Percentiles rank a stretch among this genome's conserved stretches.
These are phyloP conservation scores for Amyelois transitella DNA, from an alignment of 1,140 invertebrate species.

Conservation along the genomic window DNA sequence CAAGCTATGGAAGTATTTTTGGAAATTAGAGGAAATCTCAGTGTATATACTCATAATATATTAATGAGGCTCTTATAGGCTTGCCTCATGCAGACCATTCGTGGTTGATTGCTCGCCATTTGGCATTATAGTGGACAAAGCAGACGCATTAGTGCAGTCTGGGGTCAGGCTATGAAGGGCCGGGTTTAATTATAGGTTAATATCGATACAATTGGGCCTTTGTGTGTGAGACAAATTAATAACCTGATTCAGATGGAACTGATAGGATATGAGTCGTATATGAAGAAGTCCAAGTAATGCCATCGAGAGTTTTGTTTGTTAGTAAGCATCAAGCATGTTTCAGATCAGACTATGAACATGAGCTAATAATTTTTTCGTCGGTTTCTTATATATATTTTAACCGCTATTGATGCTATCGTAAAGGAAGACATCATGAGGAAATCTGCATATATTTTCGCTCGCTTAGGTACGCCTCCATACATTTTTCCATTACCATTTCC, in stretches of 20 bases:
- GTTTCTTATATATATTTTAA: neutral
- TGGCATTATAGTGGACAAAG: neutral
- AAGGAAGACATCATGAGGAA: neutral
- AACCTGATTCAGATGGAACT: neutral
- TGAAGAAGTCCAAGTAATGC: too few relatives aligned
- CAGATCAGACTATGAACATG: too few relatives aligned
- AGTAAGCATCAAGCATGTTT: too few relatives aligned
- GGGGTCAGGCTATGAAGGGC: neutral
- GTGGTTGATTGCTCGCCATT: neutral
- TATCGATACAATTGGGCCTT: neutral
- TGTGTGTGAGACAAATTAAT: neutral
- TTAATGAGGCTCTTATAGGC: neutral
- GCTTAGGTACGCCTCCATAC: too few relatives aligned
- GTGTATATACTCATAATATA: too few relatives aligned
- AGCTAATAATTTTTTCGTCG: neutral
- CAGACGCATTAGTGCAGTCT: neutral
- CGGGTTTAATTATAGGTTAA: neutral
- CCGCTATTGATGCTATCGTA: neutral
- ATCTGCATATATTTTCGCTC: too few relatives aligned
- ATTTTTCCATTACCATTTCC: too few relatives aligned
- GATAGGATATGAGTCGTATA: neutral
- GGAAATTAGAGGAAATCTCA: too few relatives aligned
- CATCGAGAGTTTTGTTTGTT: too few relatives aligned
- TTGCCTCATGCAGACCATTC: neutral
- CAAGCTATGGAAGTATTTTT: too few relatives aligned